Percentiles rank a stretch among this genome's conserved stretches.
Evolutionary conservation across 1,140 invertebrate genomes (phyloP).

Genomic region (Camponotus pennsylvanicus): DNA sequence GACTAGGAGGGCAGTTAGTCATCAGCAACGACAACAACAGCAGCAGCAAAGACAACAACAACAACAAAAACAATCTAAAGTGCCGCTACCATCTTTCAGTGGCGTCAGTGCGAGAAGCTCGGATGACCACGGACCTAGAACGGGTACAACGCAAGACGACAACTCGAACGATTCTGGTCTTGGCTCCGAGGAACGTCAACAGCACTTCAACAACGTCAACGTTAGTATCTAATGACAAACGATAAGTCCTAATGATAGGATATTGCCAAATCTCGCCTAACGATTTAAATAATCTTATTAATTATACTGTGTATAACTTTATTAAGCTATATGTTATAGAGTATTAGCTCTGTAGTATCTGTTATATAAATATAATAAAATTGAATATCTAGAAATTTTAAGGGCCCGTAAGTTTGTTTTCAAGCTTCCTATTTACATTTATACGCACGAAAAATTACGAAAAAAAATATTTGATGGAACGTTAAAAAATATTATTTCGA

Average conservation of each 20-base stretch:
- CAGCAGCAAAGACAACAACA: conserved; percentile 67
- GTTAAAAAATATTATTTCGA: background rate
- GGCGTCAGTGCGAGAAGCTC: conserved; percentile 71
- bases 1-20: conserved; percentile 68
- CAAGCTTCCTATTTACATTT: background rate
- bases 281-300: conserved; percentile 4
- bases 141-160: conserved; percentile 85
- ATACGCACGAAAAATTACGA: background rate
- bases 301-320: background rate
- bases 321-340: background rate
- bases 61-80: conserved; percentile 71
- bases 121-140: conserved; percentile 78
- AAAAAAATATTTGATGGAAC: background rate
- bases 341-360: background rate
- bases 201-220: conserved; percentile 76
- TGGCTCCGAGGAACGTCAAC: conserved; percentile 89
- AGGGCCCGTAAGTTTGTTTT: conserved; percentile 40
- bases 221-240: conserved; percentile 66
- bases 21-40: conserved; percentile 70
- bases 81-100: conserved; percentile 71
- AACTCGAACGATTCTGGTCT: conserved; percentile 95
- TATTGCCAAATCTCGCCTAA: background rate
- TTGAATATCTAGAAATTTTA: conserved; percentile 23
- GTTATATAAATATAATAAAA: background rate
- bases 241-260: background rate